Evolutionary conservation across 1,140 invertebrate species (phyloP).

Genomic region (Drosophila chauvacae): DNA sequence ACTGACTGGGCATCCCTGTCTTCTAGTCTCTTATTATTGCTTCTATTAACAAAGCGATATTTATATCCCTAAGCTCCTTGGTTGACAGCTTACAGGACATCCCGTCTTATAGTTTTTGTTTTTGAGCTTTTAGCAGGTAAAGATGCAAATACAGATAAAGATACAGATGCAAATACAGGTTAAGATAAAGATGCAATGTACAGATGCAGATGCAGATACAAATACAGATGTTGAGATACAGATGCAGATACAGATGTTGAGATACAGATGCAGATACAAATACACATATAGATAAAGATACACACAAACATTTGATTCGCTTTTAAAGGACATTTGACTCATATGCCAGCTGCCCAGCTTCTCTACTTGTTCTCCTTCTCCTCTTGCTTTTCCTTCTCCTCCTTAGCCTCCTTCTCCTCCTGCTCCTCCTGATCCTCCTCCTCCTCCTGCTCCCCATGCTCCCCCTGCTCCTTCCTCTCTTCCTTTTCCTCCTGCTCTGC

Average conservation of each 20-base stretch:
- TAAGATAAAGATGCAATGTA: background rate
- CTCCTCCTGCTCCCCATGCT: background rate
- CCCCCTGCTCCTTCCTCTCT: background rate
- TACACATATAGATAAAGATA: background rate
- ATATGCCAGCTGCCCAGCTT: constrained; percentile 19
- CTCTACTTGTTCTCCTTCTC: background rate
- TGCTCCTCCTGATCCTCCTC: too few relatives aligned
- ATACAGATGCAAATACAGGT: background rate
- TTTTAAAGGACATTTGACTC: constrained; percentile 63
- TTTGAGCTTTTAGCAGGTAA: background rate
- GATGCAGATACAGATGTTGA: background rate
- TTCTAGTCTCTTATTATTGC: background rate
- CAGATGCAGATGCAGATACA: background rate
- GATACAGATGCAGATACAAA: background rate
- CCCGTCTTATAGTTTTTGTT: background rate
- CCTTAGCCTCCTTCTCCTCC: background rate
- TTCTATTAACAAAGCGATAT: too few relatives aligned
- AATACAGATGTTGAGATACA: background rate
- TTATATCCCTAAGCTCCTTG: background rate
- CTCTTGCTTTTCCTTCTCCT: too few relatives aligned
- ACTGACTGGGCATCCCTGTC: background rate
- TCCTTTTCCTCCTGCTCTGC: background rate
- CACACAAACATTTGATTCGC: constrained; percentile 23
- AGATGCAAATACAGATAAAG: background rate
- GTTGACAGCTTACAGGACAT: background rate